These are phyloP conservation scores for Biston betularia DNA, from an alignment of 2,888 invertebrate species.

Conservation along the genomic window DNA sequence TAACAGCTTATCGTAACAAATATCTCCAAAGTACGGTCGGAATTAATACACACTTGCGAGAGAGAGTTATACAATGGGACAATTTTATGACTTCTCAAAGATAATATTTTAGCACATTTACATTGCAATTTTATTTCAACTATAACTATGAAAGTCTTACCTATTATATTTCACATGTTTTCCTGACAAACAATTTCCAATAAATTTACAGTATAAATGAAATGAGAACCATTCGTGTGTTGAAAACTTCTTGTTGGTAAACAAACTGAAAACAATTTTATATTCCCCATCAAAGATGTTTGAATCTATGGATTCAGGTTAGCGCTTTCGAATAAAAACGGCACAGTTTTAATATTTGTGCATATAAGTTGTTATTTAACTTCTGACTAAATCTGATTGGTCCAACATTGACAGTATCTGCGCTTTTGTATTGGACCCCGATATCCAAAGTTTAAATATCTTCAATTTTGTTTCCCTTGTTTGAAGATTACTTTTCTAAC, in stretches of 20 bases:
- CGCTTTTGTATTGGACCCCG: not conserved
- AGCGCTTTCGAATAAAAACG: no score
- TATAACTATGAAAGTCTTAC: not conserved
- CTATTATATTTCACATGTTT: not conserved
- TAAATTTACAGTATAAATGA: not conserved
- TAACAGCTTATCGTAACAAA: not conserved
- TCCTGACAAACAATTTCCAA: not conserved
- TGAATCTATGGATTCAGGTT: no score
- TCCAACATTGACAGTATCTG: not conserved
- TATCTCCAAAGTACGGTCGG: not conserved
- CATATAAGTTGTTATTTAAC: not conserved
- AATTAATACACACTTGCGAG: not conserved
- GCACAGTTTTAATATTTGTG: no score
- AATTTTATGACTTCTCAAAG: no score
- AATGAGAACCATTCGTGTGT: constrained; percentile 8
- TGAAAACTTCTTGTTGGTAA: not conserved
- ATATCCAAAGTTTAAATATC: not conserved
- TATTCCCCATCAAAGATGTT: not conserved
- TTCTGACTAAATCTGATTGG: not conserved
- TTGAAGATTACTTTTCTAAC: no score
- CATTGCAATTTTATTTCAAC: constrained; percentile 2
- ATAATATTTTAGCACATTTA: no score
- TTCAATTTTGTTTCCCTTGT: no score
- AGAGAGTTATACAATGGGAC: no score
- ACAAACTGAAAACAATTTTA: not conserved